phyloP scores from a whole-genome alignment of 2,888 invertebrate genomes.

The Geotrupes spiniger region DNA sequence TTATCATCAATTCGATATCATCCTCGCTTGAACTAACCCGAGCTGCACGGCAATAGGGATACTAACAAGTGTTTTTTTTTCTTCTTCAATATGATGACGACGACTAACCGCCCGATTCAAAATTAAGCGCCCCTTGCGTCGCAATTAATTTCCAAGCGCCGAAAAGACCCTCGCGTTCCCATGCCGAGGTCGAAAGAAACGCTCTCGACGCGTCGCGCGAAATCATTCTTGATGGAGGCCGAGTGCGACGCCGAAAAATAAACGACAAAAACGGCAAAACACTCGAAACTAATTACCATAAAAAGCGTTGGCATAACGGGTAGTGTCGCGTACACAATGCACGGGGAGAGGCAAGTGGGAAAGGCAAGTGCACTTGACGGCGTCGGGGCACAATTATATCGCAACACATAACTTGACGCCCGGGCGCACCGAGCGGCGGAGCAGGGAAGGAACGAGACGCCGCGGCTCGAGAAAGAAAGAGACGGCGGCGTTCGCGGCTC shows the following conservation, averaged over 20 bases:
- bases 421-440: background rate
- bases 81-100: no score
- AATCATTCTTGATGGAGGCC: background rate
- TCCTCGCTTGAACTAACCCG: no score
- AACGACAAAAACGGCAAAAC: constrained; percentile 12
- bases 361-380: constrained; percentile 30
- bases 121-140: no score
- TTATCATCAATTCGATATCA: no score
- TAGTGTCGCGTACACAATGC: constrained; percentile 27
- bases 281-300: constrained; percentile 29
- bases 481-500: background rate
- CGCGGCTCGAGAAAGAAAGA: background rate
- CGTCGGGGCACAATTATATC: constrained; percentile 14
- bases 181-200: no score
- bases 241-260: constrained; percentile 1
- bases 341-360: constrained; percentile 24
- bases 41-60: no score
- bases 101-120: no score
- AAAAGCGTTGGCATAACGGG: constrained; percentile 27
- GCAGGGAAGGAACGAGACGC: background rate
- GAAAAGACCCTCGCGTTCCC: no score
- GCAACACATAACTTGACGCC: background rate
- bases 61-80: no score
- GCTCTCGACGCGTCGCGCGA: no score
- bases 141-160: no score